Evolutionary conservation across 2,888 invertebrate species (phyloP), one percentile per base, ranked within the genome.

Genomic region (Meiosimyza decipiens): DNA sequence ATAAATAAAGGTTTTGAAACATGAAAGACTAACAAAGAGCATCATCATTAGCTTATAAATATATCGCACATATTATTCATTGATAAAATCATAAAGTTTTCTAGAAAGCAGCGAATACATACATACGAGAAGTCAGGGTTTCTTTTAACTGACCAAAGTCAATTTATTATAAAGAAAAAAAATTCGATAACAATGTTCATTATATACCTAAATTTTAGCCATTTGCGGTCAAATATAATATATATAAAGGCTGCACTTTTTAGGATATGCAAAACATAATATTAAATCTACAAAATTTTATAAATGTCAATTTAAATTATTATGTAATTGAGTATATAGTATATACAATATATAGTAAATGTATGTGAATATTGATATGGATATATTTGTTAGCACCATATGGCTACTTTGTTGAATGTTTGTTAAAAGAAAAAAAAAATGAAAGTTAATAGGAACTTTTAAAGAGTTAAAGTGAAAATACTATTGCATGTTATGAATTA

Each of bases 121-220:
- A 28, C 28, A 28, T 28, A 40, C 9, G n/a, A n/a, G n/a, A n/a
- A n/a, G 40, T 40, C 40, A 40, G 40, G 40, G 16, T 52, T 28
- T 55, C 2, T 18, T 67, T 67, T 40, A 11, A 59, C 40, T 49
- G 28, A 69, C 62, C 28, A 50, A 62, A 22, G 40, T 50, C 16
- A 49, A 60, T 60, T 69, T 63, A 15, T 60, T 71, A 71, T 62
- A 66, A 70, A 52, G 52, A n/a, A 66, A 60, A 51, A 33, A n/a
- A n/a, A n/a, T n/a, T n/a, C n/a, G n/a, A n/a, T n/a, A n/a, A n/a
- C 33, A 55, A 15, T 51, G n/a, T 52, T 66, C n/a, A 4, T 22
- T 6, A 28, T 13, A 68, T 47, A 68, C 57, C 57, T 55, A 68
- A 57, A 68, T 50, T 68, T 33, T 40, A 18, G 28, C 33, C 50